A percentile compares a stretch with the other conserved stretches of the same genome.
Conservation (phyloP, 2,888 invertebrate genomes). For the Drymonia ruficornis region DNA sequence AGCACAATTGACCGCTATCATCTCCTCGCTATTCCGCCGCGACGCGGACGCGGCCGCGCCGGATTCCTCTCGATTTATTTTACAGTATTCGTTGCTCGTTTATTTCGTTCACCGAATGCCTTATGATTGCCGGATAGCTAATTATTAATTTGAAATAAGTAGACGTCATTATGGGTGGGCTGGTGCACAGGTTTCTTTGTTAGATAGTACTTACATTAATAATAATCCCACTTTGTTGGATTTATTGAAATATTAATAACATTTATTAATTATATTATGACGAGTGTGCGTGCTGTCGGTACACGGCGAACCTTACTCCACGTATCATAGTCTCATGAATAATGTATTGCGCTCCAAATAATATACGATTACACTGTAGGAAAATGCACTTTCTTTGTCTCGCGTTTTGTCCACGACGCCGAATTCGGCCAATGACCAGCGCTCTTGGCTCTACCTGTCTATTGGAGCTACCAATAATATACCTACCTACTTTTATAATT, state of each 20-base stretch:
- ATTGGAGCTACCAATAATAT: slow-evolving; percentile 9
- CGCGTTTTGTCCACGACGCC: slow-evolving; percentile 40
- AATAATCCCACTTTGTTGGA: no score
- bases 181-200: slow-evolving; percentile 2
- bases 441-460: slow-evolving; percentile 7
- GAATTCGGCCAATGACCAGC: slow-evolving; percentile 62
- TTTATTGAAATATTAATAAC: no score
- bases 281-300: slow-evolving; percentile 41
- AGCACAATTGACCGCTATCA: slow-evolving; percentile 44
- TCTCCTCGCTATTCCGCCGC: slow-evolving; percentile 7
- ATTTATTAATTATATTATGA: neutral
- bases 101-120: slow-evolving; percentile 3
- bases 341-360: slow-evolving; percentile 79
- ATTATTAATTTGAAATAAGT: slow-evolving; percentile 2
- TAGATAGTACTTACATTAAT: neutral
- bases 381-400: slow-evolving; percentile 82
- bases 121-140: neutral
- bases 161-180: neutral
- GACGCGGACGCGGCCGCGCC: no score
- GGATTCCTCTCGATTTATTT: slow-evolving; percentile 39
- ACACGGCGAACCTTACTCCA: slow-evolving; percentile 69
- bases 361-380: slow-evolving; percentile 73
- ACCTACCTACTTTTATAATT: neutral
- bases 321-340: slow-evolving; percentile 80
- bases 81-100: slow-evolving; percentile 24